A percentile compares a stretch with the other conserved stretches of the same genome.
These are phyloP conservation scores for Acromyrmex echinatior DNA, from an alignment of 1,140 invertebrate species.

Conservation along the genomic window DNA sequence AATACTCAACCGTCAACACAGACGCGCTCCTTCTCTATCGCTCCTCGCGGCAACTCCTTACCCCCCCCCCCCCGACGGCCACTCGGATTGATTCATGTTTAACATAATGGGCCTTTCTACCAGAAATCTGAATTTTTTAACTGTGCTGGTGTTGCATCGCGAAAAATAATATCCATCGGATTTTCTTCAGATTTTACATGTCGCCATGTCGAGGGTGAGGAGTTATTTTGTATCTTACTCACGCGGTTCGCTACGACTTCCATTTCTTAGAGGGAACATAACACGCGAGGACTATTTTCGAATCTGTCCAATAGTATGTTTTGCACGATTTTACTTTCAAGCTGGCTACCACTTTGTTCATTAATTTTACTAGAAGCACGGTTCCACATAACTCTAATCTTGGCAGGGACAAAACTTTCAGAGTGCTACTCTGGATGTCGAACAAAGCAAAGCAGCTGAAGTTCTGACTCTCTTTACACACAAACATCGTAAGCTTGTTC, in stretches of 20 bases:
- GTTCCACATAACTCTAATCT: too few species aligned
- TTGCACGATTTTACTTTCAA: not conserved
- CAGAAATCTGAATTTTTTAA: not conserved
- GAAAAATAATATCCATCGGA: constrained; percentile 56
- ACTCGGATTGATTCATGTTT: too few species aligned
- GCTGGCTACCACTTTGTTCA: not conserved
- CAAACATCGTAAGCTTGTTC: not conserved
- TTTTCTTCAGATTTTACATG: constrained; percentile 74
- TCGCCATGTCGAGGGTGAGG: constrained; percentile 69
- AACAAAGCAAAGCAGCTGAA: not conserved
- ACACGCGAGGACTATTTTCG: constrained; percentile 61
- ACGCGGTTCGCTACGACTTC: constrained; percentile 80
- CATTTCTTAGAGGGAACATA: constrained; percentile 65
- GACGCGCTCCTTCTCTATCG: too few species aligned
- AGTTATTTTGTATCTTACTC: constrained; percentile 76
- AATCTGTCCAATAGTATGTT: constrained; percentile 55
- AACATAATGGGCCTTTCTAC: too few species aligned
- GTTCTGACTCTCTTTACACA: not conserved
- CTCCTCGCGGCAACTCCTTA: too few species aligned
- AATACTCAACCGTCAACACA: too few species aligned
- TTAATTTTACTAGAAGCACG: not conserved
- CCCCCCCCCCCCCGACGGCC: too few species aligned
- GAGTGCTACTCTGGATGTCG: not conserved
- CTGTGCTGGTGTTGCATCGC: constrained; percentile 68
- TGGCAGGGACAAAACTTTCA: not conserved